A percentile compares a stretch with the other conserved stretches of the same genome.
phyloP scores from a whole-genome alignment of 2,888 invertebrate species.

The Coremacera marginata region DNA sequence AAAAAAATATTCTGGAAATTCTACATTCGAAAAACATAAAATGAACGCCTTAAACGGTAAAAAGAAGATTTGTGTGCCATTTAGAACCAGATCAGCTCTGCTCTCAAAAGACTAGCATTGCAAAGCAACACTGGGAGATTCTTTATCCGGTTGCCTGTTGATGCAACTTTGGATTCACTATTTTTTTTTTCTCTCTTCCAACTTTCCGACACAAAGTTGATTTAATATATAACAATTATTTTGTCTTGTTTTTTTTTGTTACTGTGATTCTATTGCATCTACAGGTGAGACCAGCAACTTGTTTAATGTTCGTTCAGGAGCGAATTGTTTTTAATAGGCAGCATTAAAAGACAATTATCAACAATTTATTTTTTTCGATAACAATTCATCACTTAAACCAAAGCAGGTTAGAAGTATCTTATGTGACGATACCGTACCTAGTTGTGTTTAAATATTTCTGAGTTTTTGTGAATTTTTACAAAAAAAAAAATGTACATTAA shows the following conservation, averaged over 20 bases:
- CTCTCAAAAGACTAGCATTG: too few species aligned
- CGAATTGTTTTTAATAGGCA: background rate
- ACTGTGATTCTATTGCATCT: background rate
- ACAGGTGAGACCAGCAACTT: background rate
- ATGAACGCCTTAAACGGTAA: constrained; percentile 11
- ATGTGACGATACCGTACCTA: too few species aligned
- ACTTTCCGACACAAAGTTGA: background rate
- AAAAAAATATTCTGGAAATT: background rate
- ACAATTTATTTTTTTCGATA: too few species aligned
- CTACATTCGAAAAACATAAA: background rate
- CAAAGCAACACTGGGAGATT: background rate
- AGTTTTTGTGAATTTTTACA: too few species aligned
- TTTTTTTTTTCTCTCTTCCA: background rate
- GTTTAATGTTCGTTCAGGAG: background rate
- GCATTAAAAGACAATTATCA: background rate
- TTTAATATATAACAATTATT: constrained; percentile 4
- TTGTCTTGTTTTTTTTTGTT: background rate
- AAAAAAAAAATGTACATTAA: too few species aligned
- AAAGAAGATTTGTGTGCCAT: constrained; percentile 12
- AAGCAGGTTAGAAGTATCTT: too few species aligned
- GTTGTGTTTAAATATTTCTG: too few species aligned
- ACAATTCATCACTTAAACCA: too few species aligned
- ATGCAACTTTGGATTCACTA: background rate
- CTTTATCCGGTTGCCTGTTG: background rate
- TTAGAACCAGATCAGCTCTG: constrained; percentile 16